Conservation (phyloP, 2,113 vertebrate species). For the Notothenia coriiceps region DNA sequence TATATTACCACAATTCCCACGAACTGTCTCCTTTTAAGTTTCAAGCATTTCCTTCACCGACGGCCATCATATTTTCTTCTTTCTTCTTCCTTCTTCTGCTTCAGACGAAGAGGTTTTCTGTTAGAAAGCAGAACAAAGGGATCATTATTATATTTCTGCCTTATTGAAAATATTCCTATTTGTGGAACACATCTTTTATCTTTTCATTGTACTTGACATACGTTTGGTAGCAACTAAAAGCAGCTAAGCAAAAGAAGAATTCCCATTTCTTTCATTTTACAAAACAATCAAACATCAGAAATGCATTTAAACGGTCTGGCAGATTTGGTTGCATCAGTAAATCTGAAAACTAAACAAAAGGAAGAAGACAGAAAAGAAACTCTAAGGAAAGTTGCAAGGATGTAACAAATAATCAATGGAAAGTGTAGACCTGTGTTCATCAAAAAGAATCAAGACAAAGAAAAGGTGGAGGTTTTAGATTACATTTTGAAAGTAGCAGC, state of each 20-base stretch:
- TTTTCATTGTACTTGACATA: neutral
- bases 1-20: neutral
- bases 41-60: constrained; percentile 13
- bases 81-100: constrained; percentile 9
- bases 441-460: neutral
- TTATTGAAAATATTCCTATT: neutral
- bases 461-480: neutral
- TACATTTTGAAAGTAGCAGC: no score
- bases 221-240: neutral
- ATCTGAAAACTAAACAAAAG: no score
- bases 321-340: no score
- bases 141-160: neutral
- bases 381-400: no score
- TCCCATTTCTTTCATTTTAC: neutral
- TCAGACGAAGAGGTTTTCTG: neutral
- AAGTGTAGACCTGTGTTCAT: neutral
- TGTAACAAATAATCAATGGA: neutral
- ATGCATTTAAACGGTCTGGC: no score
- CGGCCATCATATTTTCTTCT: neutral
- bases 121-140: neutral
- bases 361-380: no score
- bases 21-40: neutral
- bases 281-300: neutral
- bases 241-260: neutral
- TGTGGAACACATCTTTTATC: neutral